phyloP scores from a whole-genome alignment of 1,140 invertebrate species.

The Charaxes varanes region DNA sequence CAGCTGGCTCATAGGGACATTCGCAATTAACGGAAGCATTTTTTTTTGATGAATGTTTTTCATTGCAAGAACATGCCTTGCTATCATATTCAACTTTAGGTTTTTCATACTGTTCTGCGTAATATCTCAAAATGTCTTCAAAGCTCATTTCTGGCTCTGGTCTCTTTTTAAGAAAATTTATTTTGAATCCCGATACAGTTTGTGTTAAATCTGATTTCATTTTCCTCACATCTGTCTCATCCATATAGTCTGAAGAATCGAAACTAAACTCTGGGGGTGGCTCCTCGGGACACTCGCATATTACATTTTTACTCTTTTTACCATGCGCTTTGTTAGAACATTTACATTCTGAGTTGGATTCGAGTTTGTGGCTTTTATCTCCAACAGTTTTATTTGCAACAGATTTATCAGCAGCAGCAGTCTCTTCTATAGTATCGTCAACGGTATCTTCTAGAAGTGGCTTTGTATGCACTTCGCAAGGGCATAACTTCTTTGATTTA shows the following conservation, averaged over 20 bases:
- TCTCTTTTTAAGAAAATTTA: constrained; percentile 18
- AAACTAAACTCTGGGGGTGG: constrained; percentile 13
- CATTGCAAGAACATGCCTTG: constrained; percentile 17
- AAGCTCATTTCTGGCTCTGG: constrained; percentile 24
- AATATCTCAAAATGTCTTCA: constrained; percentile 37
- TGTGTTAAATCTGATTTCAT: constrained; percentile 38
- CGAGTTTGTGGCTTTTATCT: no score
- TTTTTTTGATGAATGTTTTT: constrained; percentile 6
- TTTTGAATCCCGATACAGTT: constrained; percentile 37
- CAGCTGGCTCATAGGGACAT: constrained; percentile 20
- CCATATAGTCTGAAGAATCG: constrained; percentile 12
- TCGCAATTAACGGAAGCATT: constrained; percentile 20
- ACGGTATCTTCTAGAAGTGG: no score
- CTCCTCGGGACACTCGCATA: constrained; percentile 32
- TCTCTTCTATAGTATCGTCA: no score
- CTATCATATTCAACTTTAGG: constrained; percentile 2
- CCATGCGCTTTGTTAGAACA: constrained; percentile 4
- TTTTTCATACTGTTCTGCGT: constrained; percentile 13
- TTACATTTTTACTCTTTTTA: constrained; percentile 25
- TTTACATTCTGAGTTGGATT: no score
- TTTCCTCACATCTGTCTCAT: constrained; percentile 25
- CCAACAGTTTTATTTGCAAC: no score
- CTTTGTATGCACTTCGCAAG: no score
- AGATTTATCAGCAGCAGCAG: no score
- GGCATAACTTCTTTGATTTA: no score